Percentiles rank a stretch among this genome's conserved stretches.
Evolutionary conservation across 2,797 vertebrate genomes (phyloP).

Genomic region (Oceanodroma leucorhoa): DNA sequence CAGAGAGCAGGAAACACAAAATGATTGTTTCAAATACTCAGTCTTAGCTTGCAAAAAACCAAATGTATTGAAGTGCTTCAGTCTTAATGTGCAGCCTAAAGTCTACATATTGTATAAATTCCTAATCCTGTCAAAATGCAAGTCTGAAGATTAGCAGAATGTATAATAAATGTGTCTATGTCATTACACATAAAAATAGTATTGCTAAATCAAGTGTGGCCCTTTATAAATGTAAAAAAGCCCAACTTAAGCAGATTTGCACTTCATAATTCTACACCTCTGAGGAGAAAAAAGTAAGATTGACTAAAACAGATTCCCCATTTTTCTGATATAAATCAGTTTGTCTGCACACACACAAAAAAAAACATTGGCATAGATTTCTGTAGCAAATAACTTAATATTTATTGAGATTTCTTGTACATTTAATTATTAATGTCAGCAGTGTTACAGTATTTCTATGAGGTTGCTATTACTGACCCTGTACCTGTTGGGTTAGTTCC

Average conservation of each 20-base stretch:
- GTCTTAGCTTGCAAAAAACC: conserved; percentile 60
- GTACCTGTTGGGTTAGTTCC: conserved; percentile 39
- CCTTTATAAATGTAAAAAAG: conserved; percentile 65
- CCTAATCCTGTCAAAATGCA: conserved; percentile 73
- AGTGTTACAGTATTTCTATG: conserved; percentile 77
- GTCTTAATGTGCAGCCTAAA: conserved; percentile 65
- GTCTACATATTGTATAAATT: conserved; percentile 70
- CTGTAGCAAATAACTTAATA: conserved; percentile 53
- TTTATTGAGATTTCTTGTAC: conserved; percentile 68
- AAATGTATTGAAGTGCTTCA: conserved; percentile 70
- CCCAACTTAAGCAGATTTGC: conserved; percentile 64
- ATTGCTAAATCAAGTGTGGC: conserved; percentile 75
- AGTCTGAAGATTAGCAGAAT: conserved; percentile 77
- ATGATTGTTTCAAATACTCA: conserved; percentile 58
- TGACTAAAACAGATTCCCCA: conserved; percentile 23
- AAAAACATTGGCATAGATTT: conserved; percentile 64
- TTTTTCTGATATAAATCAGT: conserved; percentile 65
- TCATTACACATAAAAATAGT: conserved; percentile 70
- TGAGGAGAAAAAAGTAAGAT: conserved; percentile 20
- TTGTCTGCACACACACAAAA: conserved; percentile 56
- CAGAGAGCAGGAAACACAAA: conserved; percentile 68
- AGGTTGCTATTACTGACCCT: conserved; percentile 76
- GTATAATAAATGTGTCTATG: conserved; percentile 75
- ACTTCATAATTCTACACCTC: conserved; percentile 38
- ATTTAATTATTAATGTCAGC: conserved; percentile 87